Evolutionary conservation across 2,888 invertebrate genomes (phyloP).

Genomic region (Pycnomerus fuliginosus): DNA sequence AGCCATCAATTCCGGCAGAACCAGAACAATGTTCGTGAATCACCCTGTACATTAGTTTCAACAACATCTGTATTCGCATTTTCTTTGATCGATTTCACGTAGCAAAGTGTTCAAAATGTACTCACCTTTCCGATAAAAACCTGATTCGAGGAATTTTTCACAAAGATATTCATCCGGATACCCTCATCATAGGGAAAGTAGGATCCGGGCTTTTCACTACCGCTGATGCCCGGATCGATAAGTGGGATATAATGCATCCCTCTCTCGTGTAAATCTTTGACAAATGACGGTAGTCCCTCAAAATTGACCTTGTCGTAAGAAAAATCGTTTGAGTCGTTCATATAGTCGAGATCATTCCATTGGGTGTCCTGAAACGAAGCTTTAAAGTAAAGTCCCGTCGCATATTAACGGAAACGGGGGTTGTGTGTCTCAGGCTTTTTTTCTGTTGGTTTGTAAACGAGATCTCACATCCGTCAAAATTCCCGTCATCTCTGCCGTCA

Average conservation of each 20-base stretch:
- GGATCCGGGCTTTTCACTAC: slow-evolving; percentile 62
- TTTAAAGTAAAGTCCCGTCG: too few relatives aligned
- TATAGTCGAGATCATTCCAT: slow-evolving; percentile 86
- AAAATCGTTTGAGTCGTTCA: slow-evolving; percentile 77
- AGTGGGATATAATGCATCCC: slow-evolving; percentile 78
- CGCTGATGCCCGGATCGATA: slow-evolving; percentile 76
- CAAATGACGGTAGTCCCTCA: slow-evolving; percentile 66
- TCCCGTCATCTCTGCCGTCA: too few relatives aligned
- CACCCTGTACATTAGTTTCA: too few relatives aligned
- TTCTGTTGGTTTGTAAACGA: too few relatives aligned
- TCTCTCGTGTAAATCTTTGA: slow-evolving; percentile 64
- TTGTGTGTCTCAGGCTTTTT: too few relatives aligned
- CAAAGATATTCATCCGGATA: slow-evolving; percentile 68
- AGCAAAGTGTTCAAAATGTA: slow-evolving; percentile 3
- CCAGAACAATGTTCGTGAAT: too few relatives aligned
- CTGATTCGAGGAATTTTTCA: slow-evolving; percentile 66
- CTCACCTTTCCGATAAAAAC: slow-evolving; percentile 72
- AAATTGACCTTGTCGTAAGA: slow-evolving; percentile 67
- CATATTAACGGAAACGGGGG: too few relatives aligned
- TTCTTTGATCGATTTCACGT: too few relatives aligned
- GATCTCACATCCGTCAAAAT: too few relatives aligned
- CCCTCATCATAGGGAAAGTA: slow-evolving; percentile 80
- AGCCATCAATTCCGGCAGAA: too few relatives aligned
- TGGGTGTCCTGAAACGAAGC: slow-evolving; percentile 69
- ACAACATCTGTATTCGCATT: too few relatives aligned